Evolutionary conservation across 2,113 vertebrate species (phyloP).

Genomic region (Machaerirhynchus nigripectus): DNA sequence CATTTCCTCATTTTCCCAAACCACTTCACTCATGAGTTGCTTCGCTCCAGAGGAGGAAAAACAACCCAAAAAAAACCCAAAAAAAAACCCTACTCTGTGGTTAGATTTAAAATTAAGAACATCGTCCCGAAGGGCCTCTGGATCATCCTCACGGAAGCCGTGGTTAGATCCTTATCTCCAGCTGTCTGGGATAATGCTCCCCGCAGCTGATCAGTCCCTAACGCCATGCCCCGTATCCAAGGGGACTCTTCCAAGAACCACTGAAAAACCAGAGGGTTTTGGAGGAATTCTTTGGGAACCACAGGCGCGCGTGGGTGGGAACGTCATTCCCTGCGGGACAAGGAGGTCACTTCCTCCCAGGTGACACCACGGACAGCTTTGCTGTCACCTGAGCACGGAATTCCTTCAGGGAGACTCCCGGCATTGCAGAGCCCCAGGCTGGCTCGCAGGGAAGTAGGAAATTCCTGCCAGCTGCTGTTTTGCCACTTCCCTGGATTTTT

Average conservation of each 20-base stretch:
- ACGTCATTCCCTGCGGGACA: not conserved
- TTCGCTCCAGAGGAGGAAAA: not conserved
- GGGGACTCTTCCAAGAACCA: not conserved
- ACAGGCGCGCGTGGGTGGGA: not conserved
- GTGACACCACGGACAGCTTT: not conserved
- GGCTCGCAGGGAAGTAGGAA: not conserved
- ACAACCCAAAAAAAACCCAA: too few species aligned
- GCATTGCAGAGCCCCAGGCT: not conserved
- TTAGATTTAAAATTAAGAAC: not conserved
- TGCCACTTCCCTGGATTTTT: not conserved
- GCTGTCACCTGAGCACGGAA: not conserved
- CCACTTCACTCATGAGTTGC: not conserved
- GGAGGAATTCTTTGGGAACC: not conserved
- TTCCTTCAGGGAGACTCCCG: not conserved
- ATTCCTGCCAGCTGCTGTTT: not conserved
- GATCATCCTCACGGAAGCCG: not conserved
- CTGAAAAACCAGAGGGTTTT: not conserved
- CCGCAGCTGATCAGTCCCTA: not conserved
- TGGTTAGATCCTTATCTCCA: conserved; percentile 5
- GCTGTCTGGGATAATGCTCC: not conserved
- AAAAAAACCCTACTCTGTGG: not conserved
- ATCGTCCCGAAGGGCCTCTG: not conserved
- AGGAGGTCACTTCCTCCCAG: not conserved
- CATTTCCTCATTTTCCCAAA: not conserved
- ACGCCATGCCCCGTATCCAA: accelerated